phyloP scores from a whole-genome alignment of 2,113 vertebrate species.

The Mohoua ochrocephala region DNA sequence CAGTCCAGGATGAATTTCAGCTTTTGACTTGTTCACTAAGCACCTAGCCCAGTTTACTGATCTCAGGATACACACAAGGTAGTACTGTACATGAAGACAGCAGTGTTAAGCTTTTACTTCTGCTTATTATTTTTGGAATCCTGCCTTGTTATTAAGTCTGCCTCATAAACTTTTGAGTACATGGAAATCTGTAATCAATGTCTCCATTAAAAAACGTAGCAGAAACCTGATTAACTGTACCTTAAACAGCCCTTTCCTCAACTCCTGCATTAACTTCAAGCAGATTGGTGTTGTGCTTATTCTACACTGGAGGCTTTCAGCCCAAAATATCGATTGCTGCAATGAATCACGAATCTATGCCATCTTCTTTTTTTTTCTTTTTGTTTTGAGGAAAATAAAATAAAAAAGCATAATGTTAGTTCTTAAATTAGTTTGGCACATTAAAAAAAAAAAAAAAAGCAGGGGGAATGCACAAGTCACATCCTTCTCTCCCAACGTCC shows the following conservation, averaged over 20 bases:
- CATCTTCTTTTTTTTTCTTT: background rate
- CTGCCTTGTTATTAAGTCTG: background rate
- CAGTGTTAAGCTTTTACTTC: background rate
- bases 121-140: background rate
- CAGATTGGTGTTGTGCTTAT: background rate
- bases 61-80: background rate
- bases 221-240: background rate
- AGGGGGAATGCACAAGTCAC: background rate
- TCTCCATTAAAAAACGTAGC: background rate
- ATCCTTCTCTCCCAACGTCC: background rate
- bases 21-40: background rate
- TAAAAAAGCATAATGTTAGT: background rate
- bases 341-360: background rate
- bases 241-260: background rate
- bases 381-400: background rate
- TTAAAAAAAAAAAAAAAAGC: background rate
- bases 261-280: background rate
- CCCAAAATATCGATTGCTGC: background rate
- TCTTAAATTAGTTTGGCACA: slow-evolving; percentile 43
- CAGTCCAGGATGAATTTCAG: background rate
- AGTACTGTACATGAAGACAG: background rate
- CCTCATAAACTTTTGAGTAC: background rate
- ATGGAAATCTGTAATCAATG: background rate
- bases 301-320: background rate
- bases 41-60: background rate